Conservation (phyloP, 2,113 vertebrate species). For the Neoarius graeffei region DNA sequence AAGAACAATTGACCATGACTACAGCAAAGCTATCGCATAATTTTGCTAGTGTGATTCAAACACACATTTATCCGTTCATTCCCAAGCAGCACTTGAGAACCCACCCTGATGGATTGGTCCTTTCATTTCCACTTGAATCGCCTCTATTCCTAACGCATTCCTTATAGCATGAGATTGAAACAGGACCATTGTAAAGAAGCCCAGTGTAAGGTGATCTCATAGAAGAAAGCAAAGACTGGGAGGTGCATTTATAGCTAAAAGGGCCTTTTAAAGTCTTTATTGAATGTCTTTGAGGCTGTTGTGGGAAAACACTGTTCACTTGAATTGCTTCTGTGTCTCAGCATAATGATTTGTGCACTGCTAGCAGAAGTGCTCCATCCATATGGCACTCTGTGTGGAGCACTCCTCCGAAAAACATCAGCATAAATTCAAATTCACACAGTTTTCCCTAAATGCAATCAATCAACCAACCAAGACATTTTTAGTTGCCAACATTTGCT, state of each 20-base stretch:
- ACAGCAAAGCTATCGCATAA: neutral
- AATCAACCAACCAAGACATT: neutral
- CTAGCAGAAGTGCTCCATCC: conserved; percentile 2
- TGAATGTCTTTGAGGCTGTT: conserved; percentile 20
- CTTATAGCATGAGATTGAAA: conserved; percentile 16
- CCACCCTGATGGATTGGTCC: neutral
- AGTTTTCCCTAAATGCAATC: neutral
- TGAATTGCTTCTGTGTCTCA: conserved; percentile 21
- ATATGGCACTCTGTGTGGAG: neutral
- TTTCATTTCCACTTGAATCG: conserved; percentile 4
- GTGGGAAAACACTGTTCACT: conserved; percentile 24
- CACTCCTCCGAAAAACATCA: neutral
- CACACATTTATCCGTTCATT: conserved; percentile 26
- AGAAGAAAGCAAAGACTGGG: conserved; percentile 7
- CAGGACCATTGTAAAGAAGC: conserved; percentile 13
- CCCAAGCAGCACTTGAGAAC: conserved; percentile 15
- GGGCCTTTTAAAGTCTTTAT: neutral
- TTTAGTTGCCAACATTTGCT: neutral
- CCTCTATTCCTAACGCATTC: neutral
- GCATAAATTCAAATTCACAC: conserved; percentile 1
- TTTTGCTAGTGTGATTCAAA: neutral
- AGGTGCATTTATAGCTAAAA: conserved; percentile 18
- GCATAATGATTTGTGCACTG: conserved; percentile 19
- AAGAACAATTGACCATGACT: neutral
- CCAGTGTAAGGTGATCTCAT: conserved; percentile 39